Percentiles rank a stretch among this genome's conserved stretches.
These are phyloP conservation scores for Coreoperca whiteheadi DNA, from an alignment of 2,113 vertebrate species.

Conservation along the genomic window DNA sequence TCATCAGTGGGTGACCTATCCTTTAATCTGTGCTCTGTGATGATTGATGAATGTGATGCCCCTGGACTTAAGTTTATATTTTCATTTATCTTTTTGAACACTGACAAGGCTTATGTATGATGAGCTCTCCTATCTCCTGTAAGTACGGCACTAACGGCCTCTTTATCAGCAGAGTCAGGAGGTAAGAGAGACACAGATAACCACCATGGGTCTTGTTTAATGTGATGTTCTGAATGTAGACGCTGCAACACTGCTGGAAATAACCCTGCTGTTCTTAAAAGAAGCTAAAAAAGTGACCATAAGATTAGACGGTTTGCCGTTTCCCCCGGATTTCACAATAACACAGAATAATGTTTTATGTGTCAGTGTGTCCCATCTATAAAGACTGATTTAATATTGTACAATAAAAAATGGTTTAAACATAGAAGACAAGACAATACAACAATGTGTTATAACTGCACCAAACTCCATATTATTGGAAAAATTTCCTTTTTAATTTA, in stretches of 20 bases:
- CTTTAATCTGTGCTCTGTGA: background rate
- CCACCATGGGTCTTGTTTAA: background rate
- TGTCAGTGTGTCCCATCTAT: background rate
- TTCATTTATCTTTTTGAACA: constrained; percentile 21
- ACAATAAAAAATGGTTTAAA: background rate
- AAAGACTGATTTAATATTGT: background rate
- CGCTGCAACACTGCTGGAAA: background rate
- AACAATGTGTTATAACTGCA: background rate
- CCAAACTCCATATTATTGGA: constrained; percentile 16
- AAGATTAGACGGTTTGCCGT: background rate
- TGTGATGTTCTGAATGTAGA: constrained; percentile 8
- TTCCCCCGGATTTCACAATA: background rate
- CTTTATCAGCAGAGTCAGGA: constrained; percentile 68
- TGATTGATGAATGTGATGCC: background rate
- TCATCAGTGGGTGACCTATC: background rate
- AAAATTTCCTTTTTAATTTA: constrained; percentile 68
- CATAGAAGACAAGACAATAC: background rate
- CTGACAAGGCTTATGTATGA: constrained; percentile 12
- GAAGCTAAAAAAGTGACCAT: background rate
- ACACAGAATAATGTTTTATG: background rate
- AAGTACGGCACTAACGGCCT: constrained; percentile 21
- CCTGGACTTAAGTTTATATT: background rate
- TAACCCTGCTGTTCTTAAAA: background rate
- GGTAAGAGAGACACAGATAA: constrained; percentile 46
- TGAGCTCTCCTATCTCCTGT: constrained; percentile 17